Percentiles rank a stretch among this genome's conserved stretches.
phyloP scores from a whole-genome alignment of 2,113 vertebrate species.

The Amphilophus citrinellus region DNA sequence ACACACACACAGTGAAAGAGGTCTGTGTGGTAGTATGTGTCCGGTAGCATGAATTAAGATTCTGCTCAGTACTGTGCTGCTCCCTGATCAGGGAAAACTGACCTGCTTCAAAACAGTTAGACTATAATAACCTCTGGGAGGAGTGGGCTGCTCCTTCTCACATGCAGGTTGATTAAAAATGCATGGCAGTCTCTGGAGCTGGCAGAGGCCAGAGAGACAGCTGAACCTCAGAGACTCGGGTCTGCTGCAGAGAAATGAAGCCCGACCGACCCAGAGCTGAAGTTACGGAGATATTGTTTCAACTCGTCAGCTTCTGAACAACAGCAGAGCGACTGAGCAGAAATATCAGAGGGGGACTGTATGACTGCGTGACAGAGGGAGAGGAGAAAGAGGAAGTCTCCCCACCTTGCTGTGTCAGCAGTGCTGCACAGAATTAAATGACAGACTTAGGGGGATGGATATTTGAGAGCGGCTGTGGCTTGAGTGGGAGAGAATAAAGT shows the following conservation, averaged over 20 bases:
- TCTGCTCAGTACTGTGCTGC: conserved; percentile 48
- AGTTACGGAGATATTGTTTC: conserved; percentile 36
- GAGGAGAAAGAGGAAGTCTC: conserved; percentile 29
- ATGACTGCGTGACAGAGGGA: conserved; percentile 31
- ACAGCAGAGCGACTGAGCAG: neutral
- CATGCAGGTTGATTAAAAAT: conserved; percentile 66
- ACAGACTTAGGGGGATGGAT: conserved; percentile 60
- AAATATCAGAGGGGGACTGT: conserved; percentile 18
- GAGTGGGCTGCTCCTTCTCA: conserved; percentile 32
- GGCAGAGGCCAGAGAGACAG: conserved; percentile 39
- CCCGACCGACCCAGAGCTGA: conserved; percentile 39
- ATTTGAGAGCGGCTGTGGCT: conserved; percentile 65
- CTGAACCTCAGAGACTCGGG: conserved; percentile 40
- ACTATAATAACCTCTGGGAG: conserved; percentile 44
- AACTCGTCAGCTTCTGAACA: conserved; percentile 27
- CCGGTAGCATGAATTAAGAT: conserved; percentile 52
- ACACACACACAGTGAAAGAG: neutral
- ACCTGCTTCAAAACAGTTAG: conserved; percentile 59
- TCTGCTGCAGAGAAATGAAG: conserved; percentile 38
- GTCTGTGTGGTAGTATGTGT: neutral
- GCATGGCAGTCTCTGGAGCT: conserved; percentile 44
- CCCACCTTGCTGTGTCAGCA: conserved; percentile 71
- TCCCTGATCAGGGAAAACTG: conserved; percentile 48
- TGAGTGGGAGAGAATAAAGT: conserved; percentile 63
- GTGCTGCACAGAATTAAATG: conserved; percentile 61